A percentile compares a stretch with the other conserved stretches of the same genome.
These are phyloP conservation scores for Leuciscus idus DNA, from an alignment of 2,113 vertebrate genomes.

Conservation along the genomic window DNA sequence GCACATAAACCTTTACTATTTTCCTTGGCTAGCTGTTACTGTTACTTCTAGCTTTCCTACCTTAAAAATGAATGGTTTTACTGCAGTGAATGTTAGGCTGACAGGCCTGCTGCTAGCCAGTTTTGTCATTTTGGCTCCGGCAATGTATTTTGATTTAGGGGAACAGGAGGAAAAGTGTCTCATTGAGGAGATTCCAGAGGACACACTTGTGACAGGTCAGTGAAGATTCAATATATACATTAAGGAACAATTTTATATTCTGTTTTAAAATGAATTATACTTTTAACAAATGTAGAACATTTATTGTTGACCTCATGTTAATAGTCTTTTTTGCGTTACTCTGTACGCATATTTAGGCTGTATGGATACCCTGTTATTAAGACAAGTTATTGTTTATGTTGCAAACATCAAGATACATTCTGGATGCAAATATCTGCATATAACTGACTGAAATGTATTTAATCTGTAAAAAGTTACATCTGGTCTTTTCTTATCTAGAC, in stretches of 20 bases:
- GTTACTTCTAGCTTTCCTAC: conserved; percentile 20
- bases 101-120: conserved; percentile 61
- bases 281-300: neutral
- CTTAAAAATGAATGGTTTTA: neutral
- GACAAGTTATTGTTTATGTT: neutral
- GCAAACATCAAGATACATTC: neutral
- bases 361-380: neutral
- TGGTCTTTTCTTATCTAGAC: neutral
- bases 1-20: neutral
- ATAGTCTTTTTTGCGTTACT: neutral
- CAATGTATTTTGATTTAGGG: conserved; percentile 87
- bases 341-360: neutral
- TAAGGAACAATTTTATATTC: neutral
- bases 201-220: conserved; percentile 85
- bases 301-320: neutral
- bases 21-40: neutral
- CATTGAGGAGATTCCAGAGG: conserved; percentile 87
- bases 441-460: no score
- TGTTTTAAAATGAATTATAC: neutral
- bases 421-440: neutral
- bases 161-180: conserved; percentile 89
- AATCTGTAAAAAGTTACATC: neutral
- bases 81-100: conserved; percentile 60
- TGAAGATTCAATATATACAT: neutral
- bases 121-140: conserved; percentile 72